Conservation (phyloP, 2,113 vertebrate species). For the Pungitius pungitius region DNA sequence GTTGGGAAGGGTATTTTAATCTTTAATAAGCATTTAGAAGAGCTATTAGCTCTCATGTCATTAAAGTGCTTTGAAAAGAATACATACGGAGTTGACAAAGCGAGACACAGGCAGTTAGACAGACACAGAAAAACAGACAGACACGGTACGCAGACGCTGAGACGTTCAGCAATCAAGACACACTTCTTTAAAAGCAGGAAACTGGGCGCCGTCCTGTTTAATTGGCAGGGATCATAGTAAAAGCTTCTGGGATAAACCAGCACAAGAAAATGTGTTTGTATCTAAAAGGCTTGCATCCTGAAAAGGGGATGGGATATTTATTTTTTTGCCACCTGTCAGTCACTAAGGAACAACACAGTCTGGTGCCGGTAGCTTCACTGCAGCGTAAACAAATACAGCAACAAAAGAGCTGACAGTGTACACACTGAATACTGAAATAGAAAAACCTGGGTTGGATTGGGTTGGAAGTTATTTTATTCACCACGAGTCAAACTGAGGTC, state of each 20-base stretch:
- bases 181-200: conserved; percentile 9
- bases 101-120: conserved; percentile 37
- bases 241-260: conserved; percentile 8
- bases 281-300: neutral
- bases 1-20: conserved; percentile 63
- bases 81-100: conserved; percentile 39
- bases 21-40: conserved; percentile 71
- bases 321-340: conserved; percentile 20
- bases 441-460: neutral
- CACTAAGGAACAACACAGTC: conserved; percentile 10
- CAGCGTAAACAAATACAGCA: conserved; percentile 24
- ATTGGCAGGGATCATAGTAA: conserved; percentile 41
- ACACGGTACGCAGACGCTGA: conserved; percentile 31
- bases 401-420: neutral
- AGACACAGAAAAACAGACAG: conserved; percentile 46
- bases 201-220: conserved; percentile 29
- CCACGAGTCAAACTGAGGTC: neutral
- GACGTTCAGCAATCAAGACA: conserved; percentile 5
- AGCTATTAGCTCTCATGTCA: conserved; percentile 61
- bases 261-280: neutral
- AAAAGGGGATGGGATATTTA: conserved; percentile 10
- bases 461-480: neutral
- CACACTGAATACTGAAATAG: neutral
- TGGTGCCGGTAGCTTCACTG: conserved; percentile 31
- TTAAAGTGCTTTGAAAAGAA: conserved; percentile 63